These are phyloP conservation scores for Tetragnatha versicolor DNA, from an alignment of 1,140 invertebrate genomes.

Conservation along the genomic window DNA sequence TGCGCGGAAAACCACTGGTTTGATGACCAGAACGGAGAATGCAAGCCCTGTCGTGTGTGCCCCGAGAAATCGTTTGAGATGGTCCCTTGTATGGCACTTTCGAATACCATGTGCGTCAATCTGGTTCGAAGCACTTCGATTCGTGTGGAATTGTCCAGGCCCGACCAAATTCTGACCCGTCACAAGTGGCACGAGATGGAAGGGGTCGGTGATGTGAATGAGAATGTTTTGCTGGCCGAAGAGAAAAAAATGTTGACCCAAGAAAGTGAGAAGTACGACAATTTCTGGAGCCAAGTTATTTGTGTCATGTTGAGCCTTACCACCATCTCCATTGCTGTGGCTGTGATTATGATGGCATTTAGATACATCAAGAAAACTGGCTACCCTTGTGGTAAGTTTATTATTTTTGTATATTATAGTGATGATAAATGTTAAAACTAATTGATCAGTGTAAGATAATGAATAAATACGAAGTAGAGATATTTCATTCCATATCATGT, in stretches of 20 bases:
- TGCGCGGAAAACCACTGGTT: conserved; percentile 29
- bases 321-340: background rate
- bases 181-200: conserved; percentile 30
- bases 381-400: conserved; percentile 4
- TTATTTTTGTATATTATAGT: background rate
- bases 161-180: background rate
- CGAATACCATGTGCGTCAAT: conserved; percentile 13
- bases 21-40: background rate
- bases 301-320: background rate
- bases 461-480: too few species aligned
- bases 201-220: background rate
- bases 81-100: conserved; percentile 1
- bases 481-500: too few species aligned
- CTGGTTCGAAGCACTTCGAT: background rate
- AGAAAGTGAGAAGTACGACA: background rate
- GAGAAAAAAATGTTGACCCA: background rate
- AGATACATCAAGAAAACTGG: background rate
- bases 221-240: background rate
- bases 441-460: too few species aligned
- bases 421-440: too few species aligned
- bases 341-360: background rate
- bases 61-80: conserved; percentile 14
- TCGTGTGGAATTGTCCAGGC: background rate
- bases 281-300: conserved; percentile 7
- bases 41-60: background rate